Conservation (phyloP, 2,797 vertebrate species). For the Tympanoctomys barrerae region DNA sequence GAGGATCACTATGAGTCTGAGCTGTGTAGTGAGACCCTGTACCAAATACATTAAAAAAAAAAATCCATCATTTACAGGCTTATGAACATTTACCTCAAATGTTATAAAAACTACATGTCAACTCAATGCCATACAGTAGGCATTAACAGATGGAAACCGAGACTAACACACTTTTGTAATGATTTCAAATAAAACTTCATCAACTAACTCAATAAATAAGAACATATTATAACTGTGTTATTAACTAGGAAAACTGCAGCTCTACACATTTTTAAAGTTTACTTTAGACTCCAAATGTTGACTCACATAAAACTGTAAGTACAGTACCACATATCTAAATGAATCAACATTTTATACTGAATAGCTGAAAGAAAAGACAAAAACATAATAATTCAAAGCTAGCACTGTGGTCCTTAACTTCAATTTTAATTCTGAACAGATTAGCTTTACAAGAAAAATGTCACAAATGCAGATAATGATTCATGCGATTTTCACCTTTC, state of each 20-base stretch:
- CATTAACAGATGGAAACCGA: slow-evolving; percentile 25
- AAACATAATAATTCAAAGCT: slow-evolving; percentile 37
- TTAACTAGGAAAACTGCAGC: slow-evolving; percentile 37
- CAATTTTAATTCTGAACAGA: slow-evolving; percentile 51
- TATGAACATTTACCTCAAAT: neutral
- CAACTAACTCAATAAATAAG: slow-evolving; percentile 46
- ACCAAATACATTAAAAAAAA: neutral
- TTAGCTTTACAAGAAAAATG: slow-evolving; percentile 58
- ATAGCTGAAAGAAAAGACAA: slow-evolving; percentile 35
- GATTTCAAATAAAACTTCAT: slow-evolving; percentile 68
- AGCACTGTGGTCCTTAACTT: neutral
- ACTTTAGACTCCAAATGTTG: slow-evolving; percentile 42
- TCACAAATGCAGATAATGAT: slow-evolving; percentile 1
- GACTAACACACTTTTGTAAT: slow-evolving; percentile 43
- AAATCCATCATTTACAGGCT: neutral
- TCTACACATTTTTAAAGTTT: slow-evolving; percentile 37
- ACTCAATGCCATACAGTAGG: slow-evolving; percentile 9
- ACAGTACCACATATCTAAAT: neutral
- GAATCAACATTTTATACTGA: slow-evolving; percentile 55
- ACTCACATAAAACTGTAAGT: slow-evolving; percentile 47
- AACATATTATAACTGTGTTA: slow-evolving; percentile 47
- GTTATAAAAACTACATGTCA: slow-evolving; percentile 23
- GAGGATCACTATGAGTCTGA: no score
- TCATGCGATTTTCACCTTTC: slow-evolving; percentile 44
- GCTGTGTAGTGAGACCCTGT: no score